Evolutionary conservation across 2,888 invertebrate species (phyloP), one percentile per base, ranked within the genome.

Genomic region (Glaucopsyche alexis): DNA sequence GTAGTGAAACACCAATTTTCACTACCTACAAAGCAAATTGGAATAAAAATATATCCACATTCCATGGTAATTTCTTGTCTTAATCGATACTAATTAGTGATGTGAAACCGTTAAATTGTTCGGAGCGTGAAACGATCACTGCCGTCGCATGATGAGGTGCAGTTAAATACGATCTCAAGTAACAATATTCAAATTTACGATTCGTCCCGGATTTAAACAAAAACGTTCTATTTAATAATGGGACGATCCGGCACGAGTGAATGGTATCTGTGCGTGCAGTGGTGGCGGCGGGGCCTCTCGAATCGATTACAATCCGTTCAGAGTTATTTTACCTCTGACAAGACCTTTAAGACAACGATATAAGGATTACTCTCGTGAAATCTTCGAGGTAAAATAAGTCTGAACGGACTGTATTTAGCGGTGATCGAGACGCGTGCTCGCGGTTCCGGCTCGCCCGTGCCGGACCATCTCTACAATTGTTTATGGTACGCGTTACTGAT

Each of bases 191-290:
- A 87, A 92, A 92, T 93, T 91, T 89, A 77, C 86, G 79, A 92
- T 93, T 92, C 85, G 92, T 81, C 82, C 84, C 91, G 88, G 90
- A 87, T 92, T 93, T 90, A 93, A 92, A 92, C 90, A 89, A 90
- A 89, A 93, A 90, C 92, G 89, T 87, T 90, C 88, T 89, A 89
- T 90, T 91, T 90, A 89, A 89, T 89, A 90, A 87, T 87, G 84
- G 86, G 85, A 85, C 87, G 82, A 83, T 83, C 82, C 81, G 86
- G 87, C 87, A 88, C 88, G 88, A 83, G 88, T 85, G 78, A 79
- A 79, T 82, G 76, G 78, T 79, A 76, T 76, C 76, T 77, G 75
- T 74, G 75, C 77, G 77, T 73, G 75, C 72, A 76, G 77, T 75
- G 78, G 78, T 80, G 77, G 77, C 76, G 78, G 78, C 80, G 79